Evolutionary conservation across 2,888 invertebrate genomes (phyloP), one percentile per base, ranked within the genome.

Genomic region (Eristalinus aeneus): DNA sequence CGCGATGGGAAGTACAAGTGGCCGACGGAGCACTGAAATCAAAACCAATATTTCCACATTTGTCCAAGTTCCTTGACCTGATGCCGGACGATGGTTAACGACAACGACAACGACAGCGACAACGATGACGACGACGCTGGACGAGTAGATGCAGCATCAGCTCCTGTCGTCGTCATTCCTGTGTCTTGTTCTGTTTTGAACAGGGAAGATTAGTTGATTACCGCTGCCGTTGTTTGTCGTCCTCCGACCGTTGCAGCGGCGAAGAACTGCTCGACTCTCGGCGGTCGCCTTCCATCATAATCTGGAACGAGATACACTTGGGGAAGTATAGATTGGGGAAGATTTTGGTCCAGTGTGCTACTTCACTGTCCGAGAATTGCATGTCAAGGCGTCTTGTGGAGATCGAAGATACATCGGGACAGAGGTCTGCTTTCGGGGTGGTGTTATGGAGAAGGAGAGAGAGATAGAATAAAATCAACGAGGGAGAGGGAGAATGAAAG

Each of bases 11-110:
- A 72, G 60, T 54, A 39, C 73, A 69, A 74, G 54, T 71, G 64
- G 84, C 75, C 20, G 9, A 46, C 16, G 23, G 23, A 71, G 71
- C 76, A 34, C 73, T 86, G 86, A 86, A 81, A 82, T 82, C 86
- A 86, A 82, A 86, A 86, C 86, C 86, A 86, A 86, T 86, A 86
- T 86, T 86, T 82, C 86, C 74, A 82, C 86, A 81, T 78, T 82
- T 74, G 74, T 61, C 82, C 65, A 86, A 46, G 86, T 86, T 86
- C 82, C 74, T 82, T 86, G 86, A 86, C 86, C 82, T 67, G 81
- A 12, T 64, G 76, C 46, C 53, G 34, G 31, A 63, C 39, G 39
- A 2, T 36, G 67, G 69, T n/a, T 5, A 5, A 27, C 27, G 8
- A n/a, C 11, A 32, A 39, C 16, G 9, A n/a, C n/a, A n/a, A 27